These are phyloP conservation scores for Tachina grossa DNA, from an alignment of 2,888 invertebrate genomes.

Conservation along the genomic window DNA sequence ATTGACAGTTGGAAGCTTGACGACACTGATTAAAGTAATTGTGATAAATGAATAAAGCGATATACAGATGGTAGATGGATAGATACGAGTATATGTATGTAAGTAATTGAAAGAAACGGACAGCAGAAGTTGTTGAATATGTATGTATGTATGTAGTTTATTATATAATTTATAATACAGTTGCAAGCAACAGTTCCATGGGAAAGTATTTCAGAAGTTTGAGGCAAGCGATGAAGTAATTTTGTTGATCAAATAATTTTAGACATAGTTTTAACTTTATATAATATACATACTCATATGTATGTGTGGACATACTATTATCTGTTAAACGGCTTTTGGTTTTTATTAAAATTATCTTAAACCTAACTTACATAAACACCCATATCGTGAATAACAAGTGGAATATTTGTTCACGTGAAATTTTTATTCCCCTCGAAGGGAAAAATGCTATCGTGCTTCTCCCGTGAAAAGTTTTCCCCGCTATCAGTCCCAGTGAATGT, in stretches of 20 bases:
- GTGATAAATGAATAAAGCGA: conserved; percentile 33
- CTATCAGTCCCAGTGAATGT: no score
- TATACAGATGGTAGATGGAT: conserved; percentile 3
- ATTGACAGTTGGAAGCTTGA: conserved; percentile 55
- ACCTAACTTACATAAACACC: no score
- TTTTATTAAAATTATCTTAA: no score
- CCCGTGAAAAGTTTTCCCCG: no score
- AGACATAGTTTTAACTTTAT: background rate
- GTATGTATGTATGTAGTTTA: conserved; percentile 16
- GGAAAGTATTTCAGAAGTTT: conserved; percentile 22
- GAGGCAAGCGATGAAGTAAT: background rate
- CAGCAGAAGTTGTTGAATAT: conserved; percentile 33
- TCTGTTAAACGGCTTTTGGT: no score
- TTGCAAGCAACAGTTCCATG: conserved; percentile 9
- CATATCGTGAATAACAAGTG: no score
- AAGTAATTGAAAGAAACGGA: conserved; percentile 16
- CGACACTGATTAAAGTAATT: conserved; percentile 56
- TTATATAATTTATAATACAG: conserved; percentile 19
- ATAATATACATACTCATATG: no score
- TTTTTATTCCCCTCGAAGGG: no score
- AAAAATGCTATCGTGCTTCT: no score
- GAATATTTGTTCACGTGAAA: no score
- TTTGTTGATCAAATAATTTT: background rate
- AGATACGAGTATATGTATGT: background rate
- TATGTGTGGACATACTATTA: no score